Conservation (phyloP, 2,113 vertebrate species). For the Grus americana region DNA sequence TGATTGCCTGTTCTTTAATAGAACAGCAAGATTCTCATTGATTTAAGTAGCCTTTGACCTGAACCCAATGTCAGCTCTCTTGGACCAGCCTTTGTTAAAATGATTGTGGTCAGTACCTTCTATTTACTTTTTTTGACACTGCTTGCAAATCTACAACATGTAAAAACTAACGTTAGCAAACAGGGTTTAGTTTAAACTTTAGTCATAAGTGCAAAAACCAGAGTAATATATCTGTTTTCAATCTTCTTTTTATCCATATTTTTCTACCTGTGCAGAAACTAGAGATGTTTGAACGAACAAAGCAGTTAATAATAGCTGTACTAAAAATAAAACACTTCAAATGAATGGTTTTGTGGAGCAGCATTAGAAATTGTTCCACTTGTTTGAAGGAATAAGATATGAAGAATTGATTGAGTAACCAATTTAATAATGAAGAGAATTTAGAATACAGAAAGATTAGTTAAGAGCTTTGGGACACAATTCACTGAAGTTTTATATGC, state of each 20-base stretch:
- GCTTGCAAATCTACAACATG: background rate
- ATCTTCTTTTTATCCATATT: background rate
- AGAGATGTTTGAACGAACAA: background rate
- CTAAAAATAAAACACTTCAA: conserved; percentile 36
- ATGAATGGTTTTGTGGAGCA: background rate
- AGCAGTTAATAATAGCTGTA: background rate
- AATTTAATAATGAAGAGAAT: conserved; percentile 67
- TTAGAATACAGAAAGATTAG: conserved; percentile 57
- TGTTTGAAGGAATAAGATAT: conserved; percentile 45
- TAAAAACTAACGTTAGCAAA: background rate
- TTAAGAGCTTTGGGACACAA: conserved; percentile 32
- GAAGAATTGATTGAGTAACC: conserved; percentile 65
- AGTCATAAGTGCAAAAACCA: background rate
- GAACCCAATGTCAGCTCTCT: background rate
- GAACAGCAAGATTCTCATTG: background rate
- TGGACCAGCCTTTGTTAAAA: background rate
- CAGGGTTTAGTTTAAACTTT: background rate
- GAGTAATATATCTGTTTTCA: background rate
- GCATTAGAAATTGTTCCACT: conserved; percentile 49
- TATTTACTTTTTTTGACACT: background rate
- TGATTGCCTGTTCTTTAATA: background rate
- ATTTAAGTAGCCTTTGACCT: background rate
- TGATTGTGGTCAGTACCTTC: background rate
- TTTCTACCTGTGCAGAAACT: background rate
- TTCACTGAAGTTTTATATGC: conserved; percentile 37